Percentiles rank a stretch among this genome's conserved stretches.
Evolutionary conservation across 2,888 invertebrate species (phyloP).

Genomic region (Agrilus mali): DNA sequence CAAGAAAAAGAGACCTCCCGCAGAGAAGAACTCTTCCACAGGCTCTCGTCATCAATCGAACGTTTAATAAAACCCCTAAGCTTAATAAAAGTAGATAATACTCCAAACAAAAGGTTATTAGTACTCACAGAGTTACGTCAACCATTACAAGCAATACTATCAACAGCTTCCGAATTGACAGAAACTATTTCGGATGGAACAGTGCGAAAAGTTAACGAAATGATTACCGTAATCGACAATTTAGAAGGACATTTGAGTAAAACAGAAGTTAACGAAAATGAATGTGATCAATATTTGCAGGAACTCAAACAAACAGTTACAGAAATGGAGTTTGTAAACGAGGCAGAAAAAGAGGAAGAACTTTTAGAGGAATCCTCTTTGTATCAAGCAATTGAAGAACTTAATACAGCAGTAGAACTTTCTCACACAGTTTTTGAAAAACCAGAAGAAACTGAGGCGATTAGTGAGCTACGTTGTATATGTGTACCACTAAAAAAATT

Average conservation of each 20-base stretch:
- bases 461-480: constrained; percentile 21
- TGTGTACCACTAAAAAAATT: constrained; percentile 20
- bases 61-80: too few species aligned
- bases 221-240: background rate
- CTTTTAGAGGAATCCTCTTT: constrained; percentile 9
- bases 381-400: constrained; percentile 17
- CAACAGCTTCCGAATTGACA: constrained; percentile 10
- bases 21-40: too few species aligned
- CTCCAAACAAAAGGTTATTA: background rate
- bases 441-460: constrained; percentile 16
- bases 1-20: constrained; percentile 16
- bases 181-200: too few species aligned
- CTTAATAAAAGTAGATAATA: background rate
- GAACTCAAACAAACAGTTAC: constrained; percentile 14
- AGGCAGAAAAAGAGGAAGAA: constrained; percentile 6
- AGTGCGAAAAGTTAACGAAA: too few species aligned
- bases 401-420: constrained; percentile 21
- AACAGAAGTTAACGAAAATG: background rate
- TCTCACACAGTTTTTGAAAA: constrained; percentile 19
- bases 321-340: constrained; percentile 10
- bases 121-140: constrained; percentile 23
- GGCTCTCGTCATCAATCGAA: too few species aligned
- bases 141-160: constrained; percentile 22
- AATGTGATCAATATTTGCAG: constrained; percentile 17
- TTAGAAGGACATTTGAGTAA: too few species aligned